These are phyloP conservation scores for Plemyria rubiginata DNA, from an alignment of 2,888 invertebrate genomes.

Conservation along the genomic window DNA sequence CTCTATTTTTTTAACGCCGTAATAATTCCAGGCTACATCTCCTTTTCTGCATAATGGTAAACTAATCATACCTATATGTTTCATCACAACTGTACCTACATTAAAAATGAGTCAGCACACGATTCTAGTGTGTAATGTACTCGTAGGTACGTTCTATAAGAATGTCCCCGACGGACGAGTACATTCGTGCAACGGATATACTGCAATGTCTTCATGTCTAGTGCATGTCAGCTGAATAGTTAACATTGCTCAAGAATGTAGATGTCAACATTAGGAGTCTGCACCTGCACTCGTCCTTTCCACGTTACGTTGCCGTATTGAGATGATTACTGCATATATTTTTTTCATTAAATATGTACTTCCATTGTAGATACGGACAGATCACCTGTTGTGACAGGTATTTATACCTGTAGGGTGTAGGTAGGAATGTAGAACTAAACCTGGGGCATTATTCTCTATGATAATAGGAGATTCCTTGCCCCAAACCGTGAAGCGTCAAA, in stretches of 20 bases:
- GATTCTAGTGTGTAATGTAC: background rate
- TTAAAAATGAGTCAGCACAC: conserved; percentile 2
- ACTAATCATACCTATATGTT: conserved; percentile 16
- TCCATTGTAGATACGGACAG: too few relatives aligned
- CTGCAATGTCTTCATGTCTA: background rate
- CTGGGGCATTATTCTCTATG: too few relatives aligned
- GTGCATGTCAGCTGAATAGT: conserved; percentile 10
- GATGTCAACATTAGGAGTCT: background rate
- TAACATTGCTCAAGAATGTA: background rate
- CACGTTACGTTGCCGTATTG: too few relatives aligned
- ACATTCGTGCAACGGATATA: background rate
- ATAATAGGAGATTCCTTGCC: too few relatives aligned
- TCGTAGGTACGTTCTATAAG: background rate
- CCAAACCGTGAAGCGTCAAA: too few relatives aligned
- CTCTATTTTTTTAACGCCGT: too few relatives aligned
- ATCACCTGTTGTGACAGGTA: too few relatives aligned
- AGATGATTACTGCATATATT: too few relatives aligned
- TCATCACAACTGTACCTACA: conserved; percentile 1
- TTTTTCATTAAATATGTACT: too few relatives aligned
- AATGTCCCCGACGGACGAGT: conserved; percentile 6
- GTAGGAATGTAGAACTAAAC: too few relatives aligned
- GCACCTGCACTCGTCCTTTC: background rate
- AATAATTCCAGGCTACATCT: background rate
- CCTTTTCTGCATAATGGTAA: conserved; percentile 1
- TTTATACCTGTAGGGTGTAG: too few relatives aligned